phyloP scores from a whole-genome alignment of 2,888 invertebrate species.

The Julus scandinavius region DNA sequence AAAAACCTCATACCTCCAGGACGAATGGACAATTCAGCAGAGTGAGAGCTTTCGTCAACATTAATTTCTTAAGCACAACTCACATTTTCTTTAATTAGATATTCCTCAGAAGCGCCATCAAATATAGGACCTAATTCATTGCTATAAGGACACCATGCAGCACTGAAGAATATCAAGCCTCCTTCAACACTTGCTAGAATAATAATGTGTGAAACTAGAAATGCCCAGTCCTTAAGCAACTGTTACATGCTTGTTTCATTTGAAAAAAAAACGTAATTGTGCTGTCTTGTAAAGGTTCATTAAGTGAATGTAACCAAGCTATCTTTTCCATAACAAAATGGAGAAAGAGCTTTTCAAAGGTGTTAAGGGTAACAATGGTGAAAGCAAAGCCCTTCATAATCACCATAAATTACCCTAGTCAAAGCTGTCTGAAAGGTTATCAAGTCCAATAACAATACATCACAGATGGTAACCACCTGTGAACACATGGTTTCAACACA shows the following conservation, averaged over 20 bases:
- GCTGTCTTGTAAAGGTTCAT: too few relatives aligned
- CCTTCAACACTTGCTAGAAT: conserved; percentile 29
- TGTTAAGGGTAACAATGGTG: too few relatives aligned
- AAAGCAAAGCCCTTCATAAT: too few relatives aligned
- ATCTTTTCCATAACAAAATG: too few relatives aligned
- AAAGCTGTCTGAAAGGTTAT: too few relatives aligned
- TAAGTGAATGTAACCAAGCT: too few relatives aligned
- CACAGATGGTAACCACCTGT: not conserved
- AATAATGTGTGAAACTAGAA: not conserved
- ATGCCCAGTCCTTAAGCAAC: too few relatives aligned
- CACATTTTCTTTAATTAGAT: not conserved
- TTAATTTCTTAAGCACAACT: not conserved
- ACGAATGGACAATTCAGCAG: conserved; percentile 12
- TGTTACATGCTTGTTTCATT: too few relatives aligned
- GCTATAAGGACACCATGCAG: conserved; percentile 50
- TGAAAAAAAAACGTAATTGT: too few relatives aligned
- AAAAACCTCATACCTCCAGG: not conserved
- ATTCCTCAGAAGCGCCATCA: conserved; percentile 26
- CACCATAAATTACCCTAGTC: too few relatives aligned
- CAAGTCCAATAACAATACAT: too few relatives aligned
- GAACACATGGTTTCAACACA: not conserved
- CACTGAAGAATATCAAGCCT: conserved; percentile 51
- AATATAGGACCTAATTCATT: conserved; percentile 42
- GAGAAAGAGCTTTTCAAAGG: too few relatives aligned
- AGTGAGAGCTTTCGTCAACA: not conserved